A percentile compares a stretch with the other conserved stretches of the same genome.
Conservation (phyloP, 2,888 invertebrate genomes). For the Drosophila gaucha region DNA sequence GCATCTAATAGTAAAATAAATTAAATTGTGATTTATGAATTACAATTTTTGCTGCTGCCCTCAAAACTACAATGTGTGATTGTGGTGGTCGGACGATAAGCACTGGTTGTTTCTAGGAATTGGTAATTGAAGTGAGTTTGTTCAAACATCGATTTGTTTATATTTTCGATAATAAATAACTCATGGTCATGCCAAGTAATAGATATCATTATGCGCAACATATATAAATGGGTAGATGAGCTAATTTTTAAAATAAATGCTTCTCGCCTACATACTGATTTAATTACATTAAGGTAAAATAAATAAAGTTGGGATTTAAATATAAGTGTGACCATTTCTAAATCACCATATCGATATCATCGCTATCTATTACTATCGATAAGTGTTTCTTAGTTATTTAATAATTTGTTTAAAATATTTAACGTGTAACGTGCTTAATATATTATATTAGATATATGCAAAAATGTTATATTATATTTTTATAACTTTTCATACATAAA, state of each 20-base stretch:
- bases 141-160: not conserved
- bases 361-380: not conserved
- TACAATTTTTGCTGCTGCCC: conserved; percentile 52
- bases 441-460: not conserved
- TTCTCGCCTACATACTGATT: no score
- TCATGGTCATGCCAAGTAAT: not conserved
- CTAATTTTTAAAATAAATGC: not conserved
- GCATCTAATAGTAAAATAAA: conserved; percentile 35
- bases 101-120: conserved; percentile 10
- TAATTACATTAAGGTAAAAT: not conserved
- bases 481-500: not conserved
- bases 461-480: not conserved
- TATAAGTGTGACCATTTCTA: not conserved
- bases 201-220: no score
- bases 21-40: conserved; percentile 47
- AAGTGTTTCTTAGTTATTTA: not conserved
- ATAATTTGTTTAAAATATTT: no score
- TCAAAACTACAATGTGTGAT: conserved; percentile 52
- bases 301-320: not conserved
- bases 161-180: not conserved
- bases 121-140: conserved; percentile 8
- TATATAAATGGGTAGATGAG: not conserved
- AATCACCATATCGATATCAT: conserved; percentile 2
- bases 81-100: conserved; percentile 45
- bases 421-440: no score